Evolutionary conservation across 2,888 invertebrate genomes (phyloP).

Genomic region (Deilephila elpenor): DNA sequence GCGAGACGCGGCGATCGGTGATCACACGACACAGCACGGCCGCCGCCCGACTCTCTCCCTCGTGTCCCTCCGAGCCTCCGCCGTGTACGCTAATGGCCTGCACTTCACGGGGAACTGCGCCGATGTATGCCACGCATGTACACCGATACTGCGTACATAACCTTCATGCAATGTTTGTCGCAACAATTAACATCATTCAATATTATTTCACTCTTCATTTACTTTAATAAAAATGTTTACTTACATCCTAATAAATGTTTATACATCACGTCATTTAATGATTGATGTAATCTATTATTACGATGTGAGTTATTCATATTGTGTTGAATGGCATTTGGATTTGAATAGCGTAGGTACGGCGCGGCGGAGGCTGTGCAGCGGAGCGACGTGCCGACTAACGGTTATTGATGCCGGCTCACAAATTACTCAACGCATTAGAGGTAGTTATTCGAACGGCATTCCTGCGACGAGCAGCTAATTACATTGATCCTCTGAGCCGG

Average conservation of each 20-base stretch:
- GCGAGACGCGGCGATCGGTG: not conserved
- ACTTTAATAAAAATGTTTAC: not conserved
- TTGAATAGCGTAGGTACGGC: not conserved
- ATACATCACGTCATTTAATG: not conserved
- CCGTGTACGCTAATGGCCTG: slow-evolving; percentile 1
- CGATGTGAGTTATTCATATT: not conserved
- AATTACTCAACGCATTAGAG: slow-evolving; percentile 22
- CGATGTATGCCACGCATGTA: not conserved
- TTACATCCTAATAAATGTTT: not conserved
- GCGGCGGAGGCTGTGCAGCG: not conserved
- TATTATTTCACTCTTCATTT: not conserved
- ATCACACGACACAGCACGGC: not conserved
- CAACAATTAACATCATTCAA: not conserved
- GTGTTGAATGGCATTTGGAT: not conserved
- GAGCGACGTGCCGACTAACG: slow-evolving; percentile 2
- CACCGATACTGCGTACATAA: not conserved
- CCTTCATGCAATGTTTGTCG: not conserved
- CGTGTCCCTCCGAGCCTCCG: not conserved
- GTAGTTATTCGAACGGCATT: slow-evolving; percentile 17
- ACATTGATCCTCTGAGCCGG: slow-evolving; percentile 5
- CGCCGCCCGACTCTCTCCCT: not conserved
- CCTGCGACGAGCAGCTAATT: slow-evolving; percentile 9
- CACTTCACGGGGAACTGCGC: not conserved
- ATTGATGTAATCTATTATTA: not conserved
- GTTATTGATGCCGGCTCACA: slow-evolving; percentile 8